Evolutionary conservation across 2,113 vertebrate genomes (phyloP), one percentile per base, ranked within the genome.

Genomic region (Mus musculus): DNA sequence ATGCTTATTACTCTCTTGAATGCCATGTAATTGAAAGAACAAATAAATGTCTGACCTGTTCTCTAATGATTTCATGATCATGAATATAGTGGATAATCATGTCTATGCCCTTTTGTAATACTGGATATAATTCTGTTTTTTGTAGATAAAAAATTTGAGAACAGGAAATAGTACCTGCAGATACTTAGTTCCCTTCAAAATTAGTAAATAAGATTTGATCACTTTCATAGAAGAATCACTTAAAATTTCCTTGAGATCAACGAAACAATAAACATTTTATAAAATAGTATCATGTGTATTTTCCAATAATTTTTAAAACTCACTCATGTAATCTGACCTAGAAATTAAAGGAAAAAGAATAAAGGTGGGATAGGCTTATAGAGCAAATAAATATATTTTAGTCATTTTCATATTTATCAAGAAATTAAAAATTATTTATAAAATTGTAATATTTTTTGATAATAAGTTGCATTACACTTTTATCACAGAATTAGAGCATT

Each of bases 241-340:
- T 94, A 84, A 30, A 88, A 54, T 69, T 56, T 72, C 8, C 88
- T 89, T 85, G 76, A 91, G 14, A 67, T 49, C 39, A 75, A 88
- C 26, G 14, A 69, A 67, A 52, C 4, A 67, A 59, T 49, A 81
- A 12, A 54, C n/a, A 67, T 76, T 76, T 52, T 75, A 7, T 67
- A 82, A 59, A 96, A 88, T 22, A 71, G 76, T 89, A 10, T 56
- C 5, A 89, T 24, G 4, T 63, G 54, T 39, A 63, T 84, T 91
- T 59, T 94, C n/a, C 75, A 76, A 7, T 9, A 73, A 30, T 71
- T 77, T 71, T 39, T 7, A 59, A 88, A 75, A 89, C n/a, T 65
- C 16, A 67, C 46, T 26, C 9, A 73, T 49, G 16, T 56, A 89
- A 86, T 30, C 36, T 92, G 28, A 77, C 49, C 30, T 73, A 9